Evolutionary conservation across 2,888 invertebrate species (phyloP), one percentile per base, ranked within the genome.

Genomic region (Nymphalis c-album): DNA sequence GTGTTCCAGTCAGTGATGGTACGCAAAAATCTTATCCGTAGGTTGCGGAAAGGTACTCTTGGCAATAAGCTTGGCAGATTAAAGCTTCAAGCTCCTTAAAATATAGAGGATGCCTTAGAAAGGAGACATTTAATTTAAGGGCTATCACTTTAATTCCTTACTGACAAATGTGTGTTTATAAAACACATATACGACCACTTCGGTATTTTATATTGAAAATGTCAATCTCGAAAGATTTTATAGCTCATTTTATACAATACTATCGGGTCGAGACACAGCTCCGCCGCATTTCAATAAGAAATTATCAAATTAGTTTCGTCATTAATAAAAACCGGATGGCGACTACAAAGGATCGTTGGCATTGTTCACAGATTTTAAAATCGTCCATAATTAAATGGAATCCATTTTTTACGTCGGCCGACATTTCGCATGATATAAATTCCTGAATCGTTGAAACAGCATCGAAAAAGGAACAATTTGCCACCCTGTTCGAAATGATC

Each of bases 341-440:
- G 76, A 78, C 79, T 81, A 83, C 87, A 88, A 88, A 88, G 85
- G 88, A 87, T 85, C 86, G 83, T 82, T 85, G 81, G 90, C 91
- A 92, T 91, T 91, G 91, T 91, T 91, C 90, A 90, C 91, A 90
- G 91, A 91, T 91, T 91, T 91, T 86, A 83, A 91, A 91, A 91
- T 89, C 89, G 86, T 86, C 87, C 90, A 91, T 92, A 92, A 92
- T 92, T 91, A 91, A 91, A 85, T 86, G 92, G 92, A 90, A 92
- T 92, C 83, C 80, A 78, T 80, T 91, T 91, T 90, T 91, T 91
- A 79, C 79, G 60, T 63, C 51, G 71, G 73, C 78, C 66, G 74
- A 78, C 85, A 85, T 87, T 88, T 88, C 85, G 83, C 83, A 83
- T 87, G 83, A 86, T 88, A 91, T 88, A 89, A 85, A 91, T 91